Base-by-base conservation (phyloP, 1,140 invertebrate species). In the Drosophila varians region DNA sequence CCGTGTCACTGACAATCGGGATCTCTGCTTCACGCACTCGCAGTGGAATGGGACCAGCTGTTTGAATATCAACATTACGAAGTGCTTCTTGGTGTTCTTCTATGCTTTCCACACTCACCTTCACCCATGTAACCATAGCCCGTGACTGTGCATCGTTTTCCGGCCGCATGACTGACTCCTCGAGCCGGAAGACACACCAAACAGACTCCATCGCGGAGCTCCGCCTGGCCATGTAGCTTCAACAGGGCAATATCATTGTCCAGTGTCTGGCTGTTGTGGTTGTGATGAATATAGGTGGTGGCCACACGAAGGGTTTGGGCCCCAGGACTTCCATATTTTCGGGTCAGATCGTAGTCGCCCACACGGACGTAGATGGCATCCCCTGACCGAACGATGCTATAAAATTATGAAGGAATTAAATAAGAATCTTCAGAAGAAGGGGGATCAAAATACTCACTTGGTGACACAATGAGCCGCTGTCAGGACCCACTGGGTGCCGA, bases 391-490 rank as follows among this genome's bases (percentile, higher is more conserved):
- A 98, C 96, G 86, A 98, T 97, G 88, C 97, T 98, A 91, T 5
- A 43, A 18, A 7, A 7, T 14, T 9, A 31, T 7, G 11, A 11
- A 6, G 28, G 1, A 31, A 31, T n/a, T n/a, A n/a, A n/a, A n/a
- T n/a, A n/a, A n/a, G n/a, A n/a, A n/a, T n/a, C n/a, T n/a, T n/a
- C n/a, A n/a, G n/a, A n/a, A n/a, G n/a, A n/a, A n/a, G n/a, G n/a
- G n/a, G n/a, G n/a, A n/a, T n/a, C n/a, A n/a, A n/a, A n/a, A n/a
- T 31, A 93, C 94, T 94, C 92, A 98, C 97, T 97, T 98, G 49
- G 96, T 97, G 25, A 99, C 97, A 90, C 98, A 99, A 91, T 99
- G 98, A 11, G 98, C 98, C 0, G 98, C 98, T 1, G 97, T 98
- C 1, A 99, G 93, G 7, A 99, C 96, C 98, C 98, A 99, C 89